Conservation (phyloP, 2,888 invertebrate genomes). For the Cataglyphis rosenhaueri region DNA sequence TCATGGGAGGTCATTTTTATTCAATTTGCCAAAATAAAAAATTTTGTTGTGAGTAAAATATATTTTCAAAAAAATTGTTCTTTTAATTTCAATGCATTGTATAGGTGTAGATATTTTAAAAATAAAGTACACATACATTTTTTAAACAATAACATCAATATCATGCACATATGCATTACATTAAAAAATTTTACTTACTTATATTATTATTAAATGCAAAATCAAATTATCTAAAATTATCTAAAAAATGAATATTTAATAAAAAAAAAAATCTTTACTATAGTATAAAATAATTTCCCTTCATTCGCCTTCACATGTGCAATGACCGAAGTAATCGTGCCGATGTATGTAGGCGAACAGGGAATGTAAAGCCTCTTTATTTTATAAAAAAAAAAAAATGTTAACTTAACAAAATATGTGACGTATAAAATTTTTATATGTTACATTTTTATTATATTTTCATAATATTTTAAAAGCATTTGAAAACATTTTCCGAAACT, state of each 20-base stretch:
- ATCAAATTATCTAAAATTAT: background rate
- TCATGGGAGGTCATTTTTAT: background rate
- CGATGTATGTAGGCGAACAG: background rate
- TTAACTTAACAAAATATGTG: background rate
- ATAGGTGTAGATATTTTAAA: background rate
- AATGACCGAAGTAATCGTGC: constrained; percentile 4
- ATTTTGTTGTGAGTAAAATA: background rate
- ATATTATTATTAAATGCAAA: background rate
- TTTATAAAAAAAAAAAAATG: background rate
- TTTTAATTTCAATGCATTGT: background rate
- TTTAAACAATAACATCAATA: background rate
- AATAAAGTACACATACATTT: background rate
- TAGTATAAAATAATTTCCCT: background rate
- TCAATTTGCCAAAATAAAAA: background rate
- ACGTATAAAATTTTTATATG: background rate
- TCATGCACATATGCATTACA: background rate
- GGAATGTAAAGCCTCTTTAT: background rate
- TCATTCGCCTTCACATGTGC: background rate
- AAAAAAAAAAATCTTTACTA: background rate
- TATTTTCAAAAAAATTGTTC: background rate
- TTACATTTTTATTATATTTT: background rate
- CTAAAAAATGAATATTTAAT: background rate
- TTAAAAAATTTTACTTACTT: no score
- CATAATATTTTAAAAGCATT: background rate
- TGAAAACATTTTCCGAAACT: background rate